phyloP scores from a whole-genome alignment of 1,140 invertebrate genomes.

The Pogonus chalceus region DNA sequence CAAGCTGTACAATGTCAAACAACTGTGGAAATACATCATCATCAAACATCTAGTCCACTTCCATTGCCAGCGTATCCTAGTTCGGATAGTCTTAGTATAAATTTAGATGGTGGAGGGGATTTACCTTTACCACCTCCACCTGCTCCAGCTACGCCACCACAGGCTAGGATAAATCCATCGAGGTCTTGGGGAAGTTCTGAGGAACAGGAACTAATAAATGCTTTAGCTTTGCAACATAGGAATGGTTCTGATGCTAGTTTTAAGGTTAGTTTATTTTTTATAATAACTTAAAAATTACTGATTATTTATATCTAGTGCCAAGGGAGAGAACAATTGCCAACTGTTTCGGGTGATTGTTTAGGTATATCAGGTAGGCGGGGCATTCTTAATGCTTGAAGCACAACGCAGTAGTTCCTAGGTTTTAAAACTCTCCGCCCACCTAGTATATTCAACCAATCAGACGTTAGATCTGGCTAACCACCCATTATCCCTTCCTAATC shows the following conservation, averaged over 20 bases:
- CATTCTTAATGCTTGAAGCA: too few relatives aligned
- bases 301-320: too few relatives aligned
- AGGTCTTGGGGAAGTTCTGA: slow-evolving; percentile 46
- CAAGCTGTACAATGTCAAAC: slow-evolving; percentile 40
- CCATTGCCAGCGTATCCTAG: slow-evolving; percentile 49
- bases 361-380: too few relatives aligned
- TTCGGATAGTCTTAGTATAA: slow-evolving; percentile 46
- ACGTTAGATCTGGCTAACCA: too few relatives aligned
- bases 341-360: too few relatives aligned
- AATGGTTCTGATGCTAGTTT: slow-evolving; percentile 78
- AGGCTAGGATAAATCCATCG: slow-evolving; percentile 36
- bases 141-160: slow-evolving; percentile 38
- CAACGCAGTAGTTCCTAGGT: too few relatives aligned
- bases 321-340: too few relatives aligned
- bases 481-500: too few relatives aligned
- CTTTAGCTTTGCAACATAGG: slow-evolving; percentile 56
- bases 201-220: slow-evolving; percentile 48
- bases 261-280: slow-evolving; percentile 47
- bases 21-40: slow-evolving; percentile 53
- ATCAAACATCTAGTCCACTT: slow-evolving; percentile 42
- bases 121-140: slow-evolving; percentile 46
- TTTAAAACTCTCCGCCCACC: too few relatives aligned
- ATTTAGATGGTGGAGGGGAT: slow-evolving; percentile 44
- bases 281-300: background rate
- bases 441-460: too few relatives aligned